phyloP scores from a whole-genome alignment of 2,113 vertebrate genomes.

The Oriolus oriolus region DNA sequence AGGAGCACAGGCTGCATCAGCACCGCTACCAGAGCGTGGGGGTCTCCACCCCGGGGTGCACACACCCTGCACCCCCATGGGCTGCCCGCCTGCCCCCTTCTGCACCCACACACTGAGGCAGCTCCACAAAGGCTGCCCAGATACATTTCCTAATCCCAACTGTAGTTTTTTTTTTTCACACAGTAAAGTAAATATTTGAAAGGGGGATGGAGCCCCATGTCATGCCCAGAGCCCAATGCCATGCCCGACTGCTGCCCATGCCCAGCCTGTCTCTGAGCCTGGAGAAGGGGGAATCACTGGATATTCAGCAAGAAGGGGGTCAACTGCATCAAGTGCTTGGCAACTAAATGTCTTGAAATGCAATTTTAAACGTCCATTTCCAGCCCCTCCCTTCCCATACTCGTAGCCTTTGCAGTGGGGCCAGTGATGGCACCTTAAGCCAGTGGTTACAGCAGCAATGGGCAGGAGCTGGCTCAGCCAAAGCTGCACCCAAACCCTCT shows the following conservation, averaged over 20 bases:
- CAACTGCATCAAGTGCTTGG: neutral
- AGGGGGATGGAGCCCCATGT: neutral
- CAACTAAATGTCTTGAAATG: neutral
- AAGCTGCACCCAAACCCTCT: neutral
- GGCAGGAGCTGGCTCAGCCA: neutral
- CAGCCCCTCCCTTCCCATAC: neutral
- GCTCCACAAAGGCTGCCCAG: neutral
- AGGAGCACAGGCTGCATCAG: neutral
- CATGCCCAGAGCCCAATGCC: fast-evolving
- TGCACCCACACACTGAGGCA: neutral
- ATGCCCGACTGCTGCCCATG: neutral
- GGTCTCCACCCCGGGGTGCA: fast-evolving
- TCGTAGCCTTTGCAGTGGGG: fast-evolving
- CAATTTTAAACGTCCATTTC: neutral
- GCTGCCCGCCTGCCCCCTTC: neutral
- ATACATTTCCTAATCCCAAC: neutral
- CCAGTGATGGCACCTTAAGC: neutral
- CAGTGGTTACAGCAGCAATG: fast-evolving
- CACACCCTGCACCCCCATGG: fast-evolving
- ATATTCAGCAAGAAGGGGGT: neutral
- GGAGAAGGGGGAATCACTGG: neutral
- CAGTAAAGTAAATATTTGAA: neutral
- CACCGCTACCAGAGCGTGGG: fast-evolving
- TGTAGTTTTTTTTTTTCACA: neutral
- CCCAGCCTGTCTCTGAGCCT: neutral